These are phyloP conservation scores for Capra hircus DNA, from an alignment of 2,113 vertebrate genomes.

Conservation along the genomic window DNA sequence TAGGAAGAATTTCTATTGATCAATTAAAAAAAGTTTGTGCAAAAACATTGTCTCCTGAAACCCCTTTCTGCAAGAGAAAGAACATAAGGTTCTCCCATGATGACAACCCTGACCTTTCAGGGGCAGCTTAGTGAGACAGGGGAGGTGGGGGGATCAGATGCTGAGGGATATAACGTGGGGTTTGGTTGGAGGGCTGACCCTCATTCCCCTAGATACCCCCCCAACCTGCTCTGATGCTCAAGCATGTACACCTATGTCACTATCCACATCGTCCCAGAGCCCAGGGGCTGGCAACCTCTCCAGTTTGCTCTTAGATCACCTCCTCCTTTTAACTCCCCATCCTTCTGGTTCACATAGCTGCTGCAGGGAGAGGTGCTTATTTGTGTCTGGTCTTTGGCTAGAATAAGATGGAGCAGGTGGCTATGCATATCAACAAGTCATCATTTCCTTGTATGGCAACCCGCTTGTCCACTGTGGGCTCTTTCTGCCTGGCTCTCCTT, in stretches of 20 bases:
- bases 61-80: background rate
- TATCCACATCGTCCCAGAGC: too few species aligned
- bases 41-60: background rate
- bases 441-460: background rate
- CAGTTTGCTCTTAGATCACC: background rate
- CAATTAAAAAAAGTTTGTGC: background rate
- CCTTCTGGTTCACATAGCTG: background rate
- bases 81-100: background rate
- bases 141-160: accelerated
- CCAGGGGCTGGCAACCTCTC: background rate
- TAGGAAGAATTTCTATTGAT: background rate
- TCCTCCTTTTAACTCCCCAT: background rate
- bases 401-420: background rate
- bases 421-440: accelerated
- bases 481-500: background rate
- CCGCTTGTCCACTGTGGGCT: background rate
- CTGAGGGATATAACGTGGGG: background rate
- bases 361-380: background rate
- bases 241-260: too few species aligned
- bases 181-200: background rate
- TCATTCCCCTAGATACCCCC: background rate
- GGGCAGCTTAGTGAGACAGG: background rate
- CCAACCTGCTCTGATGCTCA: background rate
- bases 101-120: conserved; percentile 4
- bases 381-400: background rate